Percentiles rank a stretch among this genome's conserved stretches.
Evolutionary conservation across 2,888 invertebrate genomes (phyloP).

Genomic region (Prionchulus punctatus): DNA sequence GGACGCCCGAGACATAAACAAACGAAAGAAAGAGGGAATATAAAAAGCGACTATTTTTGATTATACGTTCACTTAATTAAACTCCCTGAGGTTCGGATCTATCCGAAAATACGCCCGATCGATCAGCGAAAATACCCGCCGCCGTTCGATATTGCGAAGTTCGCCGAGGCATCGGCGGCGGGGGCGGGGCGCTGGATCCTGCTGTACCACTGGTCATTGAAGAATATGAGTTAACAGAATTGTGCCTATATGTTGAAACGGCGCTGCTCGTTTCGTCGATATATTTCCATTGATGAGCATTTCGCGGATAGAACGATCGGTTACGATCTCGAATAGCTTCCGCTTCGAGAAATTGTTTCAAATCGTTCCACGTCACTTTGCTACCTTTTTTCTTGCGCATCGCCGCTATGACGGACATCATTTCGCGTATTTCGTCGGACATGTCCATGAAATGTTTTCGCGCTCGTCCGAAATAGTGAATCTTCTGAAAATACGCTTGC

Average conservation of each 20-base stretch:
- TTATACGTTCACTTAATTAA: no score
- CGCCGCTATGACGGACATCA: constrained; percentile 28
- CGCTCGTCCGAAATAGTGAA: constrained; percentile 32
- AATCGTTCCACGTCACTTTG: constrained; percentile 33
- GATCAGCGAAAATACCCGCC: no score
- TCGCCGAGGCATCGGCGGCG: no score
- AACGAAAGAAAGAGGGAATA: no score
- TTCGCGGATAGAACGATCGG: constrained; percentile 25
- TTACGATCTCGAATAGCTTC: neutral
- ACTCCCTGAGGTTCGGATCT: no score
- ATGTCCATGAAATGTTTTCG: constrained; percentile 25
- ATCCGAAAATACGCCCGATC: no score
- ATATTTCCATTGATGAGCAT: constrained; percentile 28
- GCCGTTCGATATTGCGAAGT: no score
- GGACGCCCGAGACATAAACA: no score
- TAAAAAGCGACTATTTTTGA: no score
- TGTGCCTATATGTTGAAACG: neutral
- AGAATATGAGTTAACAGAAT: neutral
- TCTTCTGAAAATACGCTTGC: constrained; percentile 31
- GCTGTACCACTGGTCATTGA: neutral
- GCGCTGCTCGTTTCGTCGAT: constrained; percentile 26
- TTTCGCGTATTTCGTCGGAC: constrained; percentile 31
- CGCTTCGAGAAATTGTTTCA: constrained; percentile 27
- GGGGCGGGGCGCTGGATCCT: neutral
- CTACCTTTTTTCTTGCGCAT: constrained; percentile 22